Percentiles rank a stretch among this genome's conserved stretches.
phyloP scores from a whole-genome alignment of 2,113 vertebrate species.

The Gopherus evgoodei region DNA sequence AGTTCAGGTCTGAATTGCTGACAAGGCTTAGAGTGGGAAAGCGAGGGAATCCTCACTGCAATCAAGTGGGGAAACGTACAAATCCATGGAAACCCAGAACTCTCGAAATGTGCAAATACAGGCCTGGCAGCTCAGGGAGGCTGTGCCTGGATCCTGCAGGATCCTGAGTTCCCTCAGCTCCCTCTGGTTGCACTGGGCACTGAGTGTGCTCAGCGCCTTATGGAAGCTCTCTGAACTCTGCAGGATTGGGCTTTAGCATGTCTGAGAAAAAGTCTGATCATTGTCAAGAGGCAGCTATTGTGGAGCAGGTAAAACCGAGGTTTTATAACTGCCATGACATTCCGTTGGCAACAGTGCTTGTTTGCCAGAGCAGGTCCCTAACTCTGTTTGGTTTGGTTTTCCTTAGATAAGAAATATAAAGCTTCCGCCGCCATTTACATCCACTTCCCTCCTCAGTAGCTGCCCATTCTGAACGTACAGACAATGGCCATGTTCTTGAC shows the following conservation, averaged over 20 bases:
- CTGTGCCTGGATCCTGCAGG: background rate
- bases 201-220: accelerated
- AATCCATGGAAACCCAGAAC: background rate
- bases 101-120: background rate
- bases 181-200: accelerated
- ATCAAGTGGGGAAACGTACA: background rate
- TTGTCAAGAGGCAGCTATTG: background rate
- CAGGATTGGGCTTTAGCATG: accelerated
- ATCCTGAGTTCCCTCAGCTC: background rate
- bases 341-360: background rate
- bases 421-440: background rate
- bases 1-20: background rate
- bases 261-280: accelerated
- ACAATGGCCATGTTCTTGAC: background rate
- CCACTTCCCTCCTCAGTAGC: slow-evolving; percentile 7
- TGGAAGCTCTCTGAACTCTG: accelerated
- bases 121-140: too few relatives aligned
- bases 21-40: background rate
- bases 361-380: background rate
- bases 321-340: background rate
- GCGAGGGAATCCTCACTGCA: background rate
- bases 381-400: background rate
- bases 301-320: background rate
- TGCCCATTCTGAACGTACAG: background rate
- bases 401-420: slow-evolving; percentile 24